Conservation (phyloP, 2,797 vertebrate genomes). For the Heterohyrax brucei region DNA sequence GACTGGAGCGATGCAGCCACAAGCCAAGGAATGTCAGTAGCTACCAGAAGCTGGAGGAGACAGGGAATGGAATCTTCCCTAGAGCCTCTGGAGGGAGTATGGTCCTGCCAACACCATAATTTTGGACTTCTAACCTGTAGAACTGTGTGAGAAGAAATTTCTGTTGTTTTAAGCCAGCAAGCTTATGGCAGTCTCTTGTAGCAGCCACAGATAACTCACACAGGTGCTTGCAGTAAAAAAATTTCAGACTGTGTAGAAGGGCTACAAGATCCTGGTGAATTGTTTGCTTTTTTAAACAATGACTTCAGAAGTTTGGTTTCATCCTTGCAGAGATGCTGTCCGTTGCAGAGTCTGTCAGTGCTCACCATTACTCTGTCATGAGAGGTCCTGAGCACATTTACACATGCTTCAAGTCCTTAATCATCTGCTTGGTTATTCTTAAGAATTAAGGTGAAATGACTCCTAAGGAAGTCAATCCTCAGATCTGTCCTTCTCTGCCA, state of each 20-base stretch:
- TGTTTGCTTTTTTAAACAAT: not conserved
- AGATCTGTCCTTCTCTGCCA: not conserved
- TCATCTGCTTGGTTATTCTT: not conserved
- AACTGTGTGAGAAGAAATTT: not conserved
- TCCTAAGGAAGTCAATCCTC: not conserved
- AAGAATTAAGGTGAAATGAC: not conserved
- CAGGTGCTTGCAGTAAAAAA: not conserved
- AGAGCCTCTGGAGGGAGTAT: not conserved
- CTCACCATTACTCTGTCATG: accelerated
- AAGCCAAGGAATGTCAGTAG: not conserved
- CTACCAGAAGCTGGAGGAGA: not conserved
- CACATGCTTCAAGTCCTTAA: too few relatives aligned
- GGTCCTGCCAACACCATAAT: not conserved
- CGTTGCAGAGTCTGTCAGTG: too few relatives aligned
- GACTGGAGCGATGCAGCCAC: not conserved
- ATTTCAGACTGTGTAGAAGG: not conserved
- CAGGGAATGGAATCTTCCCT: not conserved
- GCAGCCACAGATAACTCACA: not conserved
- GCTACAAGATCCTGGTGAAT: not conserved
- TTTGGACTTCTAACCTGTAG: not conserved
- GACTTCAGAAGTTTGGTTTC: not conserved
- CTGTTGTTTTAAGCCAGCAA: not conserved
- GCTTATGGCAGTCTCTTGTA: not conserved
- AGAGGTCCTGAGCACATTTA: not conserved
- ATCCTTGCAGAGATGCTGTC: not conserved